A percentile compares a stretch with the other conserved stretches of the same genome.
phyloP scores from a whole-genome alignment of 2,797 vertebrate genomes.

The Chloroceryle amazona region DNA sequence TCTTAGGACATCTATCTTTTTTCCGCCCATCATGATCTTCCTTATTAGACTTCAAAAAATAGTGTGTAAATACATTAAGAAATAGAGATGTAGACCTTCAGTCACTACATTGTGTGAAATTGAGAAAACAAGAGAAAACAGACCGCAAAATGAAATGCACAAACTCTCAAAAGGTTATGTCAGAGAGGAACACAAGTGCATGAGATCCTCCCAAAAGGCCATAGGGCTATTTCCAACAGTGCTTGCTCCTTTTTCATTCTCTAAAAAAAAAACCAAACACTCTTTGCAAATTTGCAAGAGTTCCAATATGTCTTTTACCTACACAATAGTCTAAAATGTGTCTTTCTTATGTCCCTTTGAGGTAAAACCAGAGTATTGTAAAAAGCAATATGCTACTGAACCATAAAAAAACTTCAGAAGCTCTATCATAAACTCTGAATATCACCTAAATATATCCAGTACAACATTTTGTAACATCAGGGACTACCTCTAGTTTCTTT shows the following conservation, averaged over 20 bases:
- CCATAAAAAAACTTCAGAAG: background rate
- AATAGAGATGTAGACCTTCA: too few relatives aligned
- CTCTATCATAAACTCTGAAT: background rate
- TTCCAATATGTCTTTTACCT: accelerated
- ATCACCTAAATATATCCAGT: background rate
- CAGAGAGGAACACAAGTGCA: background rate
- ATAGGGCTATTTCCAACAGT: background rate
- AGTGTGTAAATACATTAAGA: too few relatives aligned
- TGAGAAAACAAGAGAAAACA: background rate
- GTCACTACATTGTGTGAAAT: accelerated
- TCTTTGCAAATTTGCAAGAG: background rate
- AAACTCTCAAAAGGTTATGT: too few relatives aligned
- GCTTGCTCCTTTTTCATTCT: background rate
- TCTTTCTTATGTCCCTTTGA: background rate
- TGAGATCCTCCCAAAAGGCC: background rate
- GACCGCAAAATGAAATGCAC: too few relatives aligned
- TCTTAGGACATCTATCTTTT: too few relatives aligned
- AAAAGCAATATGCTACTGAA: background rate
- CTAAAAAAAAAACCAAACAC: background rate
- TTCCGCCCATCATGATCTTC: too few relatives aligned
- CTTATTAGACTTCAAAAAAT: too few relatives aligned
- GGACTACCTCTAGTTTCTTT: background rate
- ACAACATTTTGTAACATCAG: background rate
- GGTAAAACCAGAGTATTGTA: background rate
- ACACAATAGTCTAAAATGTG: accelerated